Conservation (phyloP, 37 sponge, comb jelly and placozoan genomes). For the Hexactinellida sp. region DNA sequence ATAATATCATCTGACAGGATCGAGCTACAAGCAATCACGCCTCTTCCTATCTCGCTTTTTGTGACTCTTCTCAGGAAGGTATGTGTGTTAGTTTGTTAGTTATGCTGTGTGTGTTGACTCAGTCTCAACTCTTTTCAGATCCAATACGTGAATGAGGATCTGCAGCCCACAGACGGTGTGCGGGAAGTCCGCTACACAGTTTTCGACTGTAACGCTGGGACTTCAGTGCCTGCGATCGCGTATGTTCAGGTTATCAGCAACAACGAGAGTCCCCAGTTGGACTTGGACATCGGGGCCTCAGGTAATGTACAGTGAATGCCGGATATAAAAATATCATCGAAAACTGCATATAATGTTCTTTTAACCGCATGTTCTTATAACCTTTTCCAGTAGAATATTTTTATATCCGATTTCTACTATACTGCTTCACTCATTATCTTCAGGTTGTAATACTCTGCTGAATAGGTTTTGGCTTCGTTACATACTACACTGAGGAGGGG, state of each 20-base stretch:
- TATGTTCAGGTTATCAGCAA: background rate
- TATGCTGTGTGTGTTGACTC: background rate
- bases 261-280: background rate
- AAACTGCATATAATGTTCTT: background rate
- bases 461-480: background rate
- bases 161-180: background rate
- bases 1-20: background rate
- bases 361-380: too few relatives aligned
- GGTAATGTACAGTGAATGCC: background rate
- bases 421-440: background rate
- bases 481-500: background rate
- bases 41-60: background rate
- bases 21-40: background rate
- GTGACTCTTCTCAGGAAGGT: background rate
- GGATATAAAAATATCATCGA: background rate
- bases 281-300: background rate
- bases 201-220: background rate
- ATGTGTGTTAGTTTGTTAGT: background rate
- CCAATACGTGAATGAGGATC: background rate
- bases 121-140: background rate
- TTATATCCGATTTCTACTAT: background rate
- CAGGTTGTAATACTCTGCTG: background rate
- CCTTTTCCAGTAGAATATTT: too few relatives aligned
- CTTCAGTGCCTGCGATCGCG: background rate
- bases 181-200: background rate